Evolutionary conservation across 2,797 vertebrate genomes (phyloP), one percentile per base, ranked within the genome.

Genomic region (Sebastes vulpes): DNA sequence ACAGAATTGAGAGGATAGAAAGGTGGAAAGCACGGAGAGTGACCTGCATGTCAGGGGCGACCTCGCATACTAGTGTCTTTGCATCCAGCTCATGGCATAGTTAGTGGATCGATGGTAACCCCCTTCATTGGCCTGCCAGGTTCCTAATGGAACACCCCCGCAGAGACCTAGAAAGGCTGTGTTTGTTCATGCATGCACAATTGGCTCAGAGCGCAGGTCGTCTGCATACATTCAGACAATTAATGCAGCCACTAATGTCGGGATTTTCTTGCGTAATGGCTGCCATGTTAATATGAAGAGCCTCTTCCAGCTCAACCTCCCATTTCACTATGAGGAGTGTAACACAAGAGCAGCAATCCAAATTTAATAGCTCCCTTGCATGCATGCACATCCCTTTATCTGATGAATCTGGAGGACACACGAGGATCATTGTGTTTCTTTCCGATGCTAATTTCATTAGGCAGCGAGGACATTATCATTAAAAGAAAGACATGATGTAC

Each of bases 201-300:
- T 42, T 42, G 70, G 71, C 77, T 78, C 63, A 31, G 38, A 66
- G 75, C 28, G 14, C 64, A 72, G 67, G 75, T 87, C 9, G 59
- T 73, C 85, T 77, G 85, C 88, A 92, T 87, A 80, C 82, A 89
- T 90, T 90, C 77, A 82, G 73, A 50, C 81, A 80, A 90, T 93
- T 85, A 92, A 80, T 63, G 74, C 66, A 46, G 50, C 79, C 57
- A 10, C 81, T 90, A 84, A 88, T 85, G 77, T 65, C 5, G 68
- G 88, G 72, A 84, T 88, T 70, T 65, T 81, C 84, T 75, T 46
- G 65, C 21, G 3, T 89, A 85, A 72, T 79, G 58, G 77, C 57
- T 56, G 81, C 73, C 26, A 63, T 81, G 81, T 25, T 88, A 92
- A 92, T 86, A 76, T 50, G 18, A 66, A 84, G 81, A 80, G 69